Conservation (phyloP, 2,113 vertebrate species). For the Clarias gariepinus region DNA sequence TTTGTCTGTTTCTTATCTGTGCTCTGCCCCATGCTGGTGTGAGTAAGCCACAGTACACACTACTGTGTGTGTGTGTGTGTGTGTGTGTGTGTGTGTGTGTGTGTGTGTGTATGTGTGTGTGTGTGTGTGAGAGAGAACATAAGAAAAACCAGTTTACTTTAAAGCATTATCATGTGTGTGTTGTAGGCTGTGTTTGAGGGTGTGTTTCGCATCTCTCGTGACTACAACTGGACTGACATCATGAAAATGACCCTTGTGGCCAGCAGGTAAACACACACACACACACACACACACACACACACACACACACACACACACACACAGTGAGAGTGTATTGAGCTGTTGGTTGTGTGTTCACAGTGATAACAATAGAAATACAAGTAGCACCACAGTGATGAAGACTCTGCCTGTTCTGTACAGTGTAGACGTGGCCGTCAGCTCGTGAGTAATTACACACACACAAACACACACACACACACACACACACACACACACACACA, state of each 20-base stretch:
- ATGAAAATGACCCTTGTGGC: conserved; percentile 60
- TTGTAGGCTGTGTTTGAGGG: conserved; percentile 60
- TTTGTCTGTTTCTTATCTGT: no score
- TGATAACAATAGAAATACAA: conserved; percentile 53
- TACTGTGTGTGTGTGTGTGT: no score
- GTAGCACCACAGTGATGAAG: conserved; percentile 41
- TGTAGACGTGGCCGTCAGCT: conserved; percentile 60
- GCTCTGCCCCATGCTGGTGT: no score
- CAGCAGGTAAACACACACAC: conserved; percentile 59
- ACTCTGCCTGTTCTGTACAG: conserved; percentile 56
- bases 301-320: background rate
- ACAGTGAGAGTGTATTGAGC: background rate
- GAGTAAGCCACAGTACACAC: no score
- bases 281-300: no score
- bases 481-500: no score
- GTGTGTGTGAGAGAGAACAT: no score
- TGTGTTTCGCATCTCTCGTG: conserved; percentile 51
- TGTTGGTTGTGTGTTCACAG: conserved; percentile 23
- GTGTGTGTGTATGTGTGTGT: no score
- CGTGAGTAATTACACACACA: conserved; percentile 60
- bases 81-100: no score
- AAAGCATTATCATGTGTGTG: background rate
- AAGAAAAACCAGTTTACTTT: no score
- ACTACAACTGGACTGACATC: conserved; percentile 59
- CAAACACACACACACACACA: background rate